Percentiles rank a stretch among this genome's conserved stretches.
Evolutionary conservation across 1,140 invertebrate species (phyloP).

Genomic region (Thereuonema tuberculata): DNA sequence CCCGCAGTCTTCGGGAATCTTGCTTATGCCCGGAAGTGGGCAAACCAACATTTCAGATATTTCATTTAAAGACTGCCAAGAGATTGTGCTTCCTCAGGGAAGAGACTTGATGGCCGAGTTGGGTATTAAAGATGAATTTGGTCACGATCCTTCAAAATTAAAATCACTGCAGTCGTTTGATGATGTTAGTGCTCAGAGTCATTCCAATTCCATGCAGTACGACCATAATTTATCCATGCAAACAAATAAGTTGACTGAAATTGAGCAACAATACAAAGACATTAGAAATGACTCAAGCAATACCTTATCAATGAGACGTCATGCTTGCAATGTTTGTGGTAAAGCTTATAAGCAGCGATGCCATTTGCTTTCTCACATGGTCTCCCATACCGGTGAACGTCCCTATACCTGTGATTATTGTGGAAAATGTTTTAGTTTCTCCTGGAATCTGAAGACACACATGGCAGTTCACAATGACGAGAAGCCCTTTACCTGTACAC

Average conservation of each 20-base stretch:
- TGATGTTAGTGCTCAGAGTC: too few relatives aligned
- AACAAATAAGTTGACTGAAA: too few relatives aligned
- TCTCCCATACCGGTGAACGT: conserved; percentile 55
- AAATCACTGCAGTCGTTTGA: too few relatives aligned
- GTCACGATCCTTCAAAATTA: too few relatives aligned
- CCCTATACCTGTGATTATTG: conserved; percentile 45
- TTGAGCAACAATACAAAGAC: too few relatives aligned
- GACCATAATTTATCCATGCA: too few relatives aligned
- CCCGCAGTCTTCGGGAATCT: background rate
- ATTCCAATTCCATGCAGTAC: too few relatives aligned
- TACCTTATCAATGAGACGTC: conserved; percentile 68
- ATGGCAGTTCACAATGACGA: conserved; percentile 22
- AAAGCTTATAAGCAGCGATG: conserved; percentile 56
- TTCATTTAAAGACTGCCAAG: too few relatives aligned
- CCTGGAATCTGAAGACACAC: conserved; percentile 18
- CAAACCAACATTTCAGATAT: background rate
- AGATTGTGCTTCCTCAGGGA: too few relatives aligned
- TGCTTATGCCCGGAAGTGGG: background rate
- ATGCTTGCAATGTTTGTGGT: conserved; percentile 51
- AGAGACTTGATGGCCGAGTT: too few relatives aligned
- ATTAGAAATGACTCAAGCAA: conserved; percentile 39
- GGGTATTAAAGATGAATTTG: too few relatives aligned
- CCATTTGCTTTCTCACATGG: conserved; percentile 51
- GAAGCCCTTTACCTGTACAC: conserved; percentile 47
- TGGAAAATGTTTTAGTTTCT: conserved; percentile 16